Evolutionary conservation across 2,113 vertebrate genomes (phyloP), one percentile per base, ranked within the genome.

Genomic region (Sander vitreus): DNA sequence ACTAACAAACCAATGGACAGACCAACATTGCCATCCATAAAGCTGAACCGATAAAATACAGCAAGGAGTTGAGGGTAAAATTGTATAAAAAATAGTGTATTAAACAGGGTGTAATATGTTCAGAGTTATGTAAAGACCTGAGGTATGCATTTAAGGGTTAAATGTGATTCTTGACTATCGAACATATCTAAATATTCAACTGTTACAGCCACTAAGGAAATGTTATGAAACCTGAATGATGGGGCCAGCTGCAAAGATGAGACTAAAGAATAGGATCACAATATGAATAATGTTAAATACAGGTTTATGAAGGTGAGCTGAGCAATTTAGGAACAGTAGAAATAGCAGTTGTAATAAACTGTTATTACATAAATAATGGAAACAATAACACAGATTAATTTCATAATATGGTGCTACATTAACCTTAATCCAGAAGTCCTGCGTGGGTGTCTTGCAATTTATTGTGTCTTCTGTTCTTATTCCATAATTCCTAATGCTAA

Each of bases 401-500:
- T 48, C 9, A 64, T 39, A n/a, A 50, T 11, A 55, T 16, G 6
- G 48, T 47, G 16, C 23, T 36, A 50, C 23, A 62, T 64, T 36
- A 48, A 13, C 59, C 13, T 64, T 75, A 50, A 58, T 75, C 51
- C 15, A 11, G 16, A 45, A 14, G 4, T 53, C 25, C 13, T 8
- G 63, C 63, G 60, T 39, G 23, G 16, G 12, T 62, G 59, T 5
- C 51, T 51, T 48, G 53, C 65, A 48, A 70, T 57, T 60, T 47
- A 50, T 53, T 33, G 7, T 59, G n/a, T 51, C 58, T 30, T 91
- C 19, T 58, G 43, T 78, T 76, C 59, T 60, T 78, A 27, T 33
- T 23, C 6, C 4, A 0, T 47, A 64, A 76, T 66, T 69, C 70
- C n/a, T 74, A 11, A 73, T 85, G 66, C 64, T 51, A 72, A 86